phyloP scores from a whole-genome alignment of 2,797 vertebrate genomes.

The Eulemur rubriventer region DNA sequence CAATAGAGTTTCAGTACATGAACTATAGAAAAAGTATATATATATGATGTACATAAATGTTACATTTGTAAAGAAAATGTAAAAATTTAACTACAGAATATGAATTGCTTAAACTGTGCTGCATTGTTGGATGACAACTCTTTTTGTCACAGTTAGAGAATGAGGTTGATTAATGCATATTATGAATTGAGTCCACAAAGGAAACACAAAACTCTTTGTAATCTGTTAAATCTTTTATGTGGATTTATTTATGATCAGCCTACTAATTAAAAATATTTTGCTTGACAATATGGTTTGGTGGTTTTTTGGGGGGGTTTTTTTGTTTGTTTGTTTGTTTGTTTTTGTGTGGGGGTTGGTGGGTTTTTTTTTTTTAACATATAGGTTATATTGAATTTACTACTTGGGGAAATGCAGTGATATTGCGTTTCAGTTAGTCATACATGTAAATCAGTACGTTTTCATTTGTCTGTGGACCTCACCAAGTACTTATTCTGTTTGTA shows the following conservation, averaged over 20 bases:
- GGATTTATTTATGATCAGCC: conserved; percentile 98
- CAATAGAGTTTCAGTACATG: conserved; percentile 84
- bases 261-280: conserved; percentile 96
- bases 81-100: conserved; percentile 87
- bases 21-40: conserved; percentile 84
- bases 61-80: conserved; percentile 90
- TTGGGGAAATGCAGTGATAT: neutral
- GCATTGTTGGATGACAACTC: conserved; percentile 81
- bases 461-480: neutral
- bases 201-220: conserved; percentile 88
- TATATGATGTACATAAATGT: conserved; percentile 88
- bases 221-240: conserved; percentile 94
- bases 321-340: neutral
- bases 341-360: conserved; percentile 57
- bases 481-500: neutral
- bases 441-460: neutral
- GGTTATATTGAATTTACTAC: neutral
- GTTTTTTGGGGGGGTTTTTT: neutral
- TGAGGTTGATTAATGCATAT: conserved; percentile 81
- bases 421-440: neutral
- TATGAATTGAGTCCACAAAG: conserved; percentile 80
- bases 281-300: conserved; percentile 83
- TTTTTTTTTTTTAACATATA: neutral
- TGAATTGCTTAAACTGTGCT: conserved; percentile 81
- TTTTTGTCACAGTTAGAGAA: conserved; percentile 83